Conservation (phyloP, 2,888 invertebrate genomes). For the Rhyacophila evoluta region DNA sequence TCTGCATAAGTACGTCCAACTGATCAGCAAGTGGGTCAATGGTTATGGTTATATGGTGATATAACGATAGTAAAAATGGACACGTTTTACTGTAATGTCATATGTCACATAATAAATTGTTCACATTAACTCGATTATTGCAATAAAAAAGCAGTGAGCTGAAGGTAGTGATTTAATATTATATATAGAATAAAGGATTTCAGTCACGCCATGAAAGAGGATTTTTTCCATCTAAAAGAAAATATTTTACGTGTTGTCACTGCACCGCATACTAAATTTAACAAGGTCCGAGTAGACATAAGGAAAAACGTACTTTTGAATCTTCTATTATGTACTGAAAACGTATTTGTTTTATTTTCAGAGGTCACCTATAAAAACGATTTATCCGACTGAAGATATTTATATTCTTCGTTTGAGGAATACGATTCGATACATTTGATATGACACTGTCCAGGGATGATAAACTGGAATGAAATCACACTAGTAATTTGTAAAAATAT, state of each 20-base stretch:
- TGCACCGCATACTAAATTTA: conserved; percentile 5
- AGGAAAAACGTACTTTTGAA: background rate
- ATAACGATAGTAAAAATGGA: no score
- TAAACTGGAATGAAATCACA: background rate
- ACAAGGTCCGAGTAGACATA: background rate
- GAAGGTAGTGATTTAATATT: background rate
- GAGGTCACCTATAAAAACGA: conserved; percentile 24
- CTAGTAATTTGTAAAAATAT: no score
- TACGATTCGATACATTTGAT: background rate
- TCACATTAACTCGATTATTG: no score
- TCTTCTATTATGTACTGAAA: conserved; percentile 10
- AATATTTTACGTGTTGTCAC: conserved; percentile 9
- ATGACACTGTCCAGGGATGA: background rate
- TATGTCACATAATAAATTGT: no score
- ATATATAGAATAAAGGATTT: background rate
- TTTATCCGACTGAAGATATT: background rate
- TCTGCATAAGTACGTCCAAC: no score
- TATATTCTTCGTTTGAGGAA: conserved; percentile 14
- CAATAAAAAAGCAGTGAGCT: no score
- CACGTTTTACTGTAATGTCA: no score
- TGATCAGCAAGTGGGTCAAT: no score
- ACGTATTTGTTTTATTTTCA: background rate
- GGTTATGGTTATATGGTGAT: no score
- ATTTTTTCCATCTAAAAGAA: background rate
- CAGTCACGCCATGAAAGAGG: background rate